These are phyloP conservation scores for Leucophenga montana DNA, from an alignment of 2,888 invertebrate genomes.

Conservation along the genomic window DNA sequence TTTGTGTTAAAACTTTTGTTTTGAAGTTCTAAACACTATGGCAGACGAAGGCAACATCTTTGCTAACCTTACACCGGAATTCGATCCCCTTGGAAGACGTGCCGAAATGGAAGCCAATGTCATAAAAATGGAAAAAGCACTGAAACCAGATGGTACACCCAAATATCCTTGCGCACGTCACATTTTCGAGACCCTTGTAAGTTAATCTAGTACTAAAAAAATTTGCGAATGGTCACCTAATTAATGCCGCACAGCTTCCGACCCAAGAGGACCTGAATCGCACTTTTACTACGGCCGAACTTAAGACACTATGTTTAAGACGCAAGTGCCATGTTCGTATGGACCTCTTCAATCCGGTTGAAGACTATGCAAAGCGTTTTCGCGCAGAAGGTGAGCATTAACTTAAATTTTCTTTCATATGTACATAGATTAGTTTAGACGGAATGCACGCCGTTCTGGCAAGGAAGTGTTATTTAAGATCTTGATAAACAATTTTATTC, in stretches of 20 bases:
- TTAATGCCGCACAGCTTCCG: not conserved
- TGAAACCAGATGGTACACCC: not conserved
- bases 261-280: not conserved
- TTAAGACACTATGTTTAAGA: not conserved
- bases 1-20: too few relatives aligned
- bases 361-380: conserved; percentile 3
- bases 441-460: too few relatives aligned
- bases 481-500: too few relatives aligned
- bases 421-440: too few relatives aligned
- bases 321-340: not conserved
- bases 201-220: not conserved
- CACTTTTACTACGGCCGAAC: not conserved
- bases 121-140: not conserved
- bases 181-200: not conserved
- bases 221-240: not conserved
- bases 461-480: too few relatives aligned
- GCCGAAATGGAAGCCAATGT: not conserved
- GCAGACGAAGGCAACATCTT: too few relatives aligned
- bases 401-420: too few relatives aligned
- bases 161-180: not conserved
- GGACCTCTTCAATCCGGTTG: conserved; percentile 7
- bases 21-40: too few relatives aligned
- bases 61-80: not conserved
- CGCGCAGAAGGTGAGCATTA: not conserved
- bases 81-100: not conserved